Base-by-base conservation (phyloP, 2,797 vertebrate genomes). In the Pipistrellus pygmaeus region DNA sequence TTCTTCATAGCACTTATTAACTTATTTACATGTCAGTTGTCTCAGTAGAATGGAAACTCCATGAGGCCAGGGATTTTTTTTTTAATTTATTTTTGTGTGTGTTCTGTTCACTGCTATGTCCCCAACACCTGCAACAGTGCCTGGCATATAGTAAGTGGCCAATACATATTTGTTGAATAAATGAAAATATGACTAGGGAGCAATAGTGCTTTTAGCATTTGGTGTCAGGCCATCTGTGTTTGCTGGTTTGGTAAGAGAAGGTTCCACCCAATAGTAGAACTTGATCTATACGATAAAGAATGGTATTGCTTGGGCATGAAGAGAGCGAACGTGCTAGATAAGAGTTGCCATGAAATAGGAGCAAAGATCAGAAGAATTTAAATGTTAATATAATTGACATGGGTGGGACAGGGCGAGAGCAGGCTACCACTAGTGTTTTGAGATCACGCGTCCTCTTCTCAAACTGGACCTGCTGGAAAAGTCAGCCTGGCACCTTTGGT, bases 1-100 rank as follows among this genome's bases (percentile, higher is more conserved):
- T 93, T 92, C n/a, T 93, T 92, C 20, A 44, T 51, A 73, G 27
- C 12, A 94, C 23, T 81, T 85, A 35, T 53, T 21, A 41, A 75
- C 53, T 94, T 71, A 46, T 4, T 76, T 72, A n/a, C 6, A 12
- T 60, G 10, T 69, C 69, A n/a, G 12, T 71, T 93, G 44, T 73
- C 30, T 80, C 38, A 64, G 25, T 55, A 38, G 85, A 71, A 80
- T n/a, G 64, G 62, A 66, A 86, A 78, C 38, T 73, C 30, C 15
- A 10, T 1, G 23, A 94, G 35, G 44, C 44, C 27, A 57, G 35
- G 35, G 11, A 5, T n/a, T 44, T 44, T 44, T 44, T 44, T 44
- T 44, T 44, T 44, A 8, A 44, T 44, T 44, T 41, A 7, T 41
- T 44, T 44, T 44, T 44, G 11, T 9, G 44, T 76, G 12, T 51